Evolutionary conservation across 2,888 invertebrate species (phyloP).

Genomic region (Digitonthophagus gazella): DNA sequence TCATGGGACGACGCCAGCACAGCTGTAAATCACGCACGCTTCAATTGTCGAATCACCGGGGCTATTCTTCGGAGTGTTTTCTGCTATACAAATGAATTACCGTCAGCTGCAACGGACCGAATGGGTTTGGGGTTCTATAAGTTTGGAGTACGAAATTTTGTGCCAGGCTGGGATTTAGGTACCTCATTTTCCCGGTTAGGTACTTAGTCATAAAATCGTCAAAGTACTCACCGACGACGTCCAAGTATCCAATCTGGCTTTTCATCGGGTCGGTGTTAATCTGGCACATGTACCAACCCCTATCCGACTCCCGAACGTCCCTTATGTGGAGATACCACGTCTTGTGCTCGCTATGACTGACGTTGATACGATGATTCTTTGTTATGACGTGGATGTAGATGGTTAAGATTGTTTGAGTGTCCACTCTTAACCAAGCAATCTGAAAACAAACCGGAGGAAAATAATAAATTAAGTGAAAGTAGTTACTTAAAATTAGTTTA

Average conservation of each 20-base stretch:
- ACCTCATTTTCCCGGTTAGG: neutral
- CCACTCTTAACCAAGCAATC: constrained; percentile 89
- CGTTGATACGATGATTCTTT: constrained; percentile 82
- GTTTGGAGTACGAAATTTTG: no score
- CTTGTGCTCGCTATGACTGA: constrained; percentile 74
- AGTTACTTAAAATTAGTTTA: neutral
- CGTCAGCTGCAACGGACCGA: neutral
- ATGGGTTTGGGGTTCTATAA: no score
- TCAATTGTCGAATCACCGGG: neutral
- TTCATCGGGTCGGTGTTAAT: constrained; percentile 76
- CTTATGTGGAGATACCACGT: constrained; percentile 80
- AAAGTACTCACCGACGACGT: constrained; percentile 67
- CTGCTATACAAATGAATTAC: neutral
- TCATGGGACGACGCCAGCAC: neutral
- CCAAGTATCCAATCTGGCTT: constrained; percentile 63
- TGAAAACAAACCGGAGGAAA: constrained; percentile 48
- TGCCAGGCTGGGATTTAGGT: no score
- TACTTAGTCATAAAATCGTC: no score
- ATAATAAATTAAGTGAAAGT: neutral
- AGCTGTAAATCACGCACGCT: neutral
- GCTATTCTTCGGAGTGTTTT: neutral
- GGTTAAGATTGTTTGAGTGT: constrained; percentile 86
- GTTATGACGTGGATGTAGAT: constrained; percentile 88
- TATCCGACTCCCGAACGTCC: constrained; percentile 75
- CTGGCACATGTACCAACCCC: constrained; percentile 83